Base-by-base conservation (phyloP, 2,888 invertebrate species). In the Lamellibrachia columna region DNA sequence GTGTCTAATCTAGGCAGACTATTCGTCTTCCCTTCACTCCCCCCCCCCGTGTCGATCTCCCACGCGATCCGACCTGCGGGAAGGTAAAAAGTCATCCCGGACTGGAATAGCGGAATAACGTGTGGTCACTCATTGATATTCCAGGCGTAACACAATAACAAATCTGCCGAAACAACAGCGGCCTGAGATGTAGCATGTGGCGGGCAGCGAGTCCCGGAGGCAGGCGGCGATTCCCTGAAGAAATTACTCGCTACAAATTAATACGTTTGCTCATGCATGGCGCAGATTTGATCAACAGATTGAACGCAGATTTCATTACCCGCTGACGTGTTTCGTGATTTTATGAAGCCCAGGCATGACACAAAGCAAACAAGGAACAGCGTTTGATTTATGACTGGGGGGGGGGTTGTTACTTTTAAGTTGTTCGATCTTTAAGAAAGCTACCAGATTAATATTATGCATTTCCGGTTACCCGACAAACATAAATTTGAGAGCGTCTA, bases 231-330 rank as follows among this genome's bases (percentile, higher is more conserved):
- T 75, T 75, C 75, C 75, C 75, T 22, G 75, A 75, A 75, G 75
- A 75, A 75, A 75, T 75, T 75, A 75, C 15, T 75, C 75, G 75
- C 75, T 22, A 75, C 75, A 75, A n/a, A 75, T 75, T 75, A 75
- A 75, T 75, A 75, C 22, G 75, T 75, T 75, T 15, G 75, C 75
- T 75, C 75, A 75, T 22, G 75, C 75, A n/a, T 75, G 75, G 75
- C 75, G 75, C 75, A 75, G 75, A 75, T 75, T 75, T 75, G 22
- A n/a, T 75, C 75, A 75, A 75, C 75, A 75, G 75, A 75, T 75
- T 75, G 75, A 75, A 75, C 22, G 75, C 75, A 22, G 75, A 75
- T 75, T 75, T 75, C 75, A 75, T 75, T 75, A 75, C n/a, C 75
- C 6, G 75, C 75, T n/a, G 75, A 75, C 75, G 75, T 75, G 75